These are phyloP conservation scores for Syrrhaptes paradoxus DNA, from an alignment of 2,113 vertebrate genomes.

Conservation along the genomic window DNA sequence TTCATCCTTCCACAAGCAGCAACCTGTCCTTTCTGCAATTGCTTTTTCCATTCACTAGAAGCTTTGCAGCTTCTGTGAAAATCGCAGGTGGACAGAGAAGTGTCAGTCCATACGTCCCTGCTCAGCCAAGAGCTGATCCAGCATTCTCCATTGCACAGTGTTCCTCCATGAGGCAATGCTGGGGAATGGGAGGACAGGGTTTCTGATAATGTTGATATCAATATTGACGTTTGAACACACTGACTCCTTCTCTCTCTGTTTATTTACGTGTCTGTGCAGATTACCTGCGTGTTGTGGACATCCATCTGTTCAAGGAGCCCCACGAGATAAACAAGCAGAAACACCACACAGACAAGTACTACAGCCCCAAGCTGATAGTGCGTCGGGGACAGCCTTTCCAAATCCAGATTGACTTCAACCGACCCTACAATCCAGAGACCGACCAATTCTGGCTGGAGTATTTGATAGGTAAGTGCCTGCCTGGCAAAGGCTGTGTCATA, in stretches of 20 bases:
- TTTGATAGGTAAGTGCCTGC: constrained; percentile 85
- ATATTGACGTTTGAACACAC: not conserved
- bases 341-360: constrained; percentile 85
- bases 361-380: constrained; percentile 80
- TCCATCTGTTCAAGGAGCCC: constrained; percentile 79
- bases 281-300: constrained; percentile 77
- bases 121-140: not conserved
- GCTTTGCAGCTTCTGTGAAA: not conserved
- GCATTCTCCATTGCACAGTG: not conserved
- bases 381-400: constrained; percentile 89
- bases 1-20: not conserved
- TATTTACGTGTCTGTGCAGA: constrained; percentile 66
- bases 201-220: not conserved
- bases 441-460: constrained; percentile 92
- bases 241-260: not conserved
- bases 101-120: not conserved
- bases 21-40: not conserved
- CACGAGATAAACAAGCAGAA: constrained; percentile 81
- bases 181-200: not conserved
- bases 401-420: constrained; percentile 84
- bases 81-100: not conserved
- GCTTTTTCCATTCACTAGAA: not conserved
- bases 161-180: not conserved
- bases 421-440: constrained; percentile 77
- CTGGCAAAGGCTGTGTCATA: not conserved